Evolutionary conservation across 2,113 vertebrate genomes (phyloP).

Genomic region (Xenopus tropicalis): UCB_Xtro_10.0 CM004443.2:58946001-58946500

Average conservation of each 20-base stretch:
- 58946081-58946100: too few species aligned
- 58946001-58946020: too few species aligned
- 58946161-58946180: conserved; percentile 2
- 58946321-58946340: conserved; percentile 10
- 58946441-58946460: conserved; percentile 49
- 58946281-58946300: not conserved
- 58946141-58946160: not conserved
- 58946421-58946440: conserved; percentile 44
- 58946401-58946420: conserved; percentile 30
- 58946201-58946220: not conserved
- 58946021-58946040: too few species aligned
- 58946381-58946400: conserved; percentile 27
- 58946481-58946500: conserved; percentile 31
- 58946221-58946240: not conserved
- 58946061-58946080: too few species aligned
- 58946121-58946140: not conserved
- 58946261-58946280: not conserved
- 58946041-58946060: too few species aligned
- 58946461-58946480: conserved; percentile 48
- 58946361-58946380: conserved; percentile 19
- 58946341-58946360: conserved; percentile 17
- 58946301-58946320: not conserved
- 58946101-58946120: not conserved
- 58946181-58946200: not conserved
- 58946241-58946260: conserved; percentile 1